These are phyloP conservation scores for Cyclophora albipunctata DNA, from an alignment of 2,888 invertebrate genomes.

Conservation along the genomic window DNA sequence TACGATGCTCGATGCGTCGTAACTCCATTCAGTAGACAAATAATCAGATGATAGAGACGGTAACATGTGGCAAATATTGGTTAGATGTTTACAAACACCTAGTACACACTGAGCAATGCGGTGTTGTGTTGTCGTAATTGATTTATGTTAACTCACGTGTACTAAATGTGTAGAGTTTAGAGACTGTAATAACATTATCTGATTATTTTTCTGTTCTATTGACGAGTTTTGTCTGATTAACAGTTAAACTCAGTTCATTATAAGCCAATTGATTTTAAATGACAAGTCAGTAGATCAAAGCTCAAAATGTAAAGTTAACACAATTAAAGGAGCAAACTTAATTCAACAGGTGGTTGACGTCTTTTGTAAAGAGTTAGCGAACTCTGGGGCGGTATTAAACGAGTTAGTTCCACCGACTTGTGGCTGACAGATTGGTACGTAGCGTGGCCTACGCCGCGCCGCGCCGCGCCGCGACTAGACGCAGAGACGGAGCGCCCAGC, in stretches of 20 bases:
- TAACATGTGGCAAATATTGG: no score
- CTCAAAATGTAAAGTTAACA: background rate
- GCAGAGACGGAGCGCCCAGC: background rate
- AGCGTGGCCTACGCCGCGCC: background rate
- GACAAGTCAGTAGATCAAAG: conserved; percentile 2
- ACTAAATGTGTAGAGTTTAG: no score
- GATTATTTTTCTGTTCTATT: no score
- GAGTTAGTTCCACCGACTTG: conserved; percentile 12
- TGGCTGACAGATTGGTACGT: conserved; percentile 6
- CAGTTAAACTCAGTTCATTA: no score
- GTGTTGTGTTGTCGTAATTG: background rate
- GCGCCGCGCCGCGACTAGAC: no score
- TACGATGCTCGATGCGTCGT: conserved; percentile 16
- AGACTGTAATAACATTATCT: no score
- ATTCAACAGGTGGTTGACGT: conserved; percentile 28
- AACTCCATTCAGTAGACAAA: conserved; percentile 16
- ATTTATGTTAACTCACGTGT: no score
- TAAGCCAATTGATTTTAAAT: background rate
- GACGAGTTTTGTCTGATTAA: no score
- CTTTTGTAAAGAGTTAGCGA: conserved; percentile 12
- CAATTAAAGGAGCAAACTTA: conserved; percentile 15
- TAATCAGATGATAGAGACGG: conserved; percentile 5
- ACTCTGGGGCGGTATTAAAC: conserved; percentile 15
- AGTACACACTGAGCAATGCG: conserved; percentile 1
- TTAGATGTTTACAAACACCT: conserved; percentile 8